Evolutionary conservation across 2,888 invertebrate species (phyloP).

Genomic region (Sisyra nigra): DNA sequence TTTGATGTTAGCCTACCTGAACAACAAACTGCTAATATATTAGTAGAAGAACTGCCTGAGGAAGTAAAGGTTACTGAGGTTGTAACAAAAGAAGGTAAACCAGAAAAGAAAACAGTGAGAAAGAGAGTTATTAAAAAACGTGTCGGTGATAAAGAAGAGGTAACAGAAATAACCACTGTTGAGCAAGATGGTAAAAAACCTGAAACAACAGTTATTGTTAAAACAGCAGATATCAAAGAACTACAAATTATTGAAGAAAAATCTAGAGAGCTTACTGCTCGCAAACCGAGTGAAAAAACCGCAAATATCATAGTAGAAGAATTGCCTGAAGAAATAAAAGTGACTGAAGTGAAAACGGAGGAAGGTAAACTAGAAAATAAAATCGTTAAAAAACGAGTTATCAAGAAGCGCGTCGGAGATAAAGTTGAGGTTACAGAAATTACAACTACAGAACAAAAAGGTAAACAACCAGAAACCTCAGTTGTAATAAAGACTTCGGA

Average conservation of each 20-base stretch:
- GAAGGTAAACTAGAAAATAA: conserved; percentile 19
- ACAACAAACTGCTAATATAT: conserved; percentile 8
- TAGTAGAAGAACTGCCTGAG: conserved; percentile 16
- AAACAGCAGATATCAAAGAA: conserved; percentile 9
- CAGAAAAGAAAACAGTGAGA: conserved; percentile 17
- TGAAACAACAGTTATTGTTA: conserved; percentile 16
- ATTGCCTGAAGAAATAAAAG: conserved; percentile 16
- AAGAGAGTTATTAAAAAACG: conserved; percentile 15
- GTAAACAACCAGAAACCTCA: conserved; percentile 27
- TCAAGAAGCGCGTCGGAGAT: conserved; percentile 24
- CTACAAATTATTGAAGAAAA: conserved; percentile 11
- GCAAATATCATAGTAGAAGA: conserved; percentile 13
- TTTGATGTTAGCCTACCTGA: too few species aligned
- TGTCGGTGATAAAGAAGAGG: conserved; percentile 12
- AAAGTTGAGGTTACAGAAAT: conserved; percentile 28
- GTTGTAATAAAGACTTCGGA: conserved; percentile 19
- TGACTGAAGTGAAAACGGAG: conserved; percentile 16
- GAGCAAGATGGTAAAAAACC: conserved; percentile 24
- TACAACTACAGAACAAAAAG: conserved; percentile 23
- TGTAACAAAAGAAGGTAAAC: conserved; percentile 17
- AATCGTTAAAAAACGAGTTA: conserved; percentile 18
- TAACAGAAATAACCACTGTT: conserved; percentile 25
- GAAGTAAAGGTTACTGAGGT: conserved; percentile 21
- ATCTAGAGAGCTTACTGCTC: conserved; percentile 11
- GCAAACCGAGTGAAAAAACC: conserved; percentile 15